phyloP scores from a whole-genome alignment of 2,797 vertebrate species.

The Enteromius trimaculatus region DNA sequence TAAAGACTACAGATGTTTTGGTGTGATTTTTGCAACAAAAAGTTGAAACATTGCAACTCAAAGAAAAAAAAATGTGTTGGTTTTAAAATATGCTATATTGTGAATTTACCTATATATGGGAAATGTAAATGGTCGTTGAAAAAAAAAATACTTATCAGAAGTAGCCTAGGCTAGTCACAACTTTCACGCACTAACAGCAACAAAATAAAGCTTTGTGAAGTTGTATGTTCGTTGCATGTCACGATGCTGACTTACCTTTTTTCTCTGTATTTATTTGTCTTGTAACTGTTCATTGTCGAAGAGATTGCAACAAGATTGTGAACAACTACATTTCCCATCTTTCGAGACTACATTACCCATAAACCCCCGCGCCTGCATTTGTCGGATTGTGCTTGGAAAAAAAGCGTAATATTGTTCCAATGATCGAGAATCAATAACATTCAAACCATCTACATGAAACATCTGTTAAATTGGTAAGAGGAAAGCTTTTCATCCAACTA shows the following conservation, averaged over 20 bases:
- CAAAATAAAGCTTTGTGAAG: not conserved
- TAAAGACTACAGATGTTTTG: too few species aligned
- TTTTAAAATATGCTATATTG: not conserved
- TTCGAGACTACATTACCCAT: conserved; percentile 41
- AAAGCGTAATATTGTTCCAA: conserved; percentile 36
- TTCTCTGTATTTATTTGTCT: not conserved
- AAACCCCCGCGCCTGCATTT: not conserved
- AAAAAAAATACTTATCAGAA: not conserved
- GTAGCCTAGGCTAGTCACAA: not conserved
- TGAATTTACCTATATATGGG: not conserved
- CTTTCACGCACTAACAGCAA: not conserved
- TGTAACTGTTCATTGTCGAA: not conserved
- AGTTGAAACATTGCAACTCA: too few species aligned
- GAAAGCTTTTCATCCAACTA: conserved; percentile 3
- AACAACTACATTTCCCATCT: conserved; percentile 41
- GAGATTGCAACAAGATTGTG: not conserved
- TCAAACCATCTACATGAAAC: conserved; percentile 7
- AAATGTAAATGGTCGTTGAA: not conserved
- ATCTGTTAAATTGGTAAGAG: conserved; percentile 32
- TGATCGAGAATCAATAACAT: conserved; percentile 30
- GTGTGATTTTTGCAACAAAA: too few species aligned
- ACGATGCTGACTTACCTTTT: not conserved
- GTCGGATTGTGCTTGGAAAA: conserved; percentile 29
- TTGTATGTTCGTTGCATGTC: not conserved
- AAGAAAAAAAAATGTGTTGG: not conserved